Evolutionary conservation across 2,888 invertebrate species (phyloP), one percentile per base, ranked within the genome.

Genomic region (Hoplodrina ambigua): DNA sequence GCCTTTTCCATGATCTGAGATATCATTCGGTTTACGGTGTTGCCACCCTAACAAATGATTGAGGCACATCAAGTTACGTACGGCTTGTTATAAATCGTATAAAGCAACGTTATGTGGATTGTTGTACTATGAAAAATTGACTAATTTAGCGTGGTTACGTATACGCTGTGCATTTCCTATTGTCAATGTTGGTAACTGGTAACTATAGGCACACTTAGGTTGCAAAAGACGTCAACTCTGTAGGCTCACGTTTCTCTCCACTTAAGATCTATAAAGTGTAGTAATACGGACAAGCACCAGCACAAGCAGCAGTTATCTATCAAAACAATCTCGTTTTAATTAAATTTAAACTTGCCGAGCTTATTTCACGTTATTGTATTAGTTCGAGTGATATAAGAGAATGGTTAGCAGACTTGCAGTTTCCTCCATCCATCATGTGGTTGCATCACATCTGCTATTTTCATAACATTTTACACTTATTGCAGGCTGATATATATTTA

Each of bases 401-500:
- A 74, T 69, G 69, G 62, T 46, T 50, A 15, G 37, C 20, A 17
- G 4, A 37, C 41, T 49, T 20, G 13, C 20, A 33, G n/a, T 20
- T 30, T 37, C 62, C 75, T 71, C 62, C 74, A 69, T 82, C 63
- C 33, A 73, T 72, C 60, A 68, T 56, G n/a, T 20, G 6, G 58
- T 80, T 82, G 44, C 82, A 37, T 78, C 67, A 75, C 37, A 8
- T 1, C 53, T 63, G 69, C 67, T 69, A 78, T 79, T 84, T 82
- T 81, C 75, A 84, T 82, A 86, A 85, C 63, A 76, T 83, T 84
- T 83, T 69, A 66, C 71, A 80, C 66, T 73, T 63, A 73, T 82
- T 85, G 70, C 81, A 80, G 57, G 64, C 19, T 58, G 64, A 68
- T 71, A 63, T 68, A 66, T 73, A 61, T 50, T 66, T 55, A 58